Conservation (phyloP, 1,140 invertebrate species). For the Leptinotarsa defecta region DNA sequence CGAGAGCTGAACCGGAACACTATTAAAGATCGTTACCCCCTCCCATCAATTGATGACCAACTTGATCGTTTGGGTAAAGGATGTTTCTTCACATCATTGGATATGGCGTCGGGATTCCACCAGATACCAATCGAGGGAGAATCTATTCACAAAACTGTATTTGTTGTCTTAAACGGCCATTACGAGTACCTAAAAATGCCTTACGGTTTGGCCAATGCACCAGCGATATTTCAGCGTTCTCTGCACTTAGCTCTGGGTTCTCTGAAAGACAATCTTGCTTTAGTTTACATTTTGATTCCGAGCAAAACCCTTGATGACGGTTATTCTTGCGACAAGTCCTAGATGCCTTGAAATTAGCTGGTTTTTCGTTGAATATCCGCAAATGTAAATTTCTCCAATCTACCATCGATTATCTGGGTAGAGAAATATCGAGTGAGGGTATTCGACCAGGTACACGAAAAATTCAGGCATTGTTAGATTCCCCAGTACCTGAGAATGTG, state of each 20-base stretch:
- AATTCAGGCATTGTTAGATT: background rate
- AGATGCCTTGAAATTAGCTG: conserved; percentile 18
- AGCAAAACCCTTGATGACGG: background rate
- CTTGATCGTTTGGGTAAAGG: conserved; percentile 39
- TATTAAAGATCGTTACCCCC: conserved; percentile 44
- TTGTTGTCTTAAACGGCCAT: conserved; percentile 44
- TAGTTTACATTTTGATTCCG: no score
- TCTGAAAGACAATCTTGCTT: no score
- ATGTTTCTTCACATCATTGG: conserved; percentile 39
- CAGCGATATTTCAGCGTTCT: no score
- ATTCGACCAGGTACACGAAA: background rate
- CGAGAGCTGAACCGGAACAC: conserved; percentile 47
- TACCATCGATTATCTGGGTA: conserved; percentile 33
- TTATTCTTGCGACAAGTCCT: conserved; percentile 13
- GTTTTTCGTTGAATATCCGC: background rate
- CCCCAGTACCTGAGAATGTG: conserved; percentile 14
- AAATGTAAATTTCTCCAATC: conserved; percentile 33
- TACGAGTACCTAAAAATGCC: conserved; percentile 48
- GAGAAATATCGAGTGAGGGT: conserved; percentile 13
- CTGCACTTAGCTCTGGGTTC: no score
- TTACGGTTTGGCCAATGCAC: conserved; percentile 44
- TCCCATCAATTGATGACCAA: conserved; percentile 53
- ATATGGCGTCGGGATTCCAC: no score
- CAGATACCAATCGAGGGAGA: conserved; percentile 43
- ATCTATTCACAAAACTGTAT: conserved; percentile 48